Evolutionary conservation across 2,888 invertebrate species (phyloP).

Genomic region (Kuschelorhynchus macadamiae): DNA sequence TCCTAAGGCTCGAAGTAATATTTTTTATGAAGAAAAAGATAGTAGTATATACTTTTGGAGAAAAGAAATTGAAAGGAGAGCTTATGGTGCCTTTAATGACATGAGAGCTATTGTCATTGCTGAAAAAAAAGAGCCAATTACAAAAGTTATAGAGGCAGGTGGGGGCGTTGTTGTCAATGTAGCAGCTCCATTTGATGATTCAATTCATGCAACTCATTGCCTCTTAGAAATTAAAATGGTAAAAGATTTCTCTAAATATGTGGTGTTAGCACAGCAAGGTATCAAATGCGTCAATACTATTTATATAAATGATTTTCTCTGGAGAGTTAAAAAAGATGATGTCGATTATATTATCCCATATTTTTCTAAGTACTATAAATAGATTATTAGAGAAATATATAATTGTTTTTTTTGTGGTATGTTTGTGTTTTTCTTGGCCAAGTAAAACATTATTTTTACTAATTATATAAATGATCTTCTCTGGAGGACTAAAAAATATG

Average conservation of each 20-base stretch:
- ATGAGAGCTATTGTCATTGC: conserved; percentile 74
- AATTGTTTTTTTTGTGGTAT: background rate
- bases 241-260: conserved; percentile 59
- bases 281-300: conserved; percentile 64
- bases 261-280: conserved; percentile 64
- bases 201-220: conserved; percentile 77
- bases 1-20: conserved; percentile 72
- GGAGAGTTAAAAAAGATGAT: conserved; percentile 53
- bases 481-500: conserved; percentile 54
- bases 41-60: conserved; percentile 74
- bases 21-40: conserved; percentile 65
- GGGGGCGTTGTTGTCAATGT: conserved; percentile 78
- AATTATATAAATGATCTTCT: conserved; percentile 64
- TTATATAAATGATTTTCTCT: conserved; percentile 63
- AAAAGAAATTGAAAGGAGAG: conserved; percentile 68
- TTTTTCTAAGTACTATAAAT: conserved; percentile 32
- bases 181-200: conserved; percentile 73
- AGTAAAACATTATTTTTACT: conserved; percentile 41
- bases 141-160: conserved; percentile 83
- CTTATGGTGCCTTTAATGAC: conserved; percentile 67
- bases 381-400: background rate
- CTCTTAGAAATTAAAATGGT: conserved; percentile 74
- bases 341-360: conserved; percentile 32
- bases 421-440: background rate
- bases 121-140: conserved; percentile 75